Evolutionary conservation across 2,113 vertebrate genomes (phyloP), one percentile per base, ranked within the genome.

Genomic region (Madoqua kirkii): DNA sequence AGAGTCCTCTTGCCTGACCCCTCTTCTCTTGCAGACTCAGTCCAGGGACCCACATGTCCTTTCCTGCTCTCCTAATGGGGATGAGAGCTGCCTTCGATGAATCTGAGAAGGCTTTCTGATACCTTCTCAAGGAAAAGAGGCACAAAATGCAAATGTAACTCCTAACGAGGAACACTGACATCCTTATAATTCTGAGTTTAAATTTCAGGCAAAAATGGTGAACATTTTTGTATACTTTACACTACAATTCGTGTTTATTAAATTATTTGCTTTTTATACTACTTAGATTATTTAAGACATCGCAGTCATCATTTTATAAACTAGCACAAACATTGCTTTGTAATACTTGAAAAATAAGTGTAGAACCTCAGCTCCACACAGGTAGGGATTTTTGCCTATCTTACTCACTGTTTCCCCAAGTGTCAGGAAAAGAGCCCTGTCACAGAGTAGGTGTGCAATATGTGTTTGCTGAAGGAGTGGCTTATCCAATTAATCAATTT

Each of bases 191-290:
- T 83, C 45, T 86, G 79, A n/a, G 59, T 87, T 92, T 54, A 59
- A 81, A 89, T 93, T 96, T 82, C 48, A 60, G 89, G 60, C 43
- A 54, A 89, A 89, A 74, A 43, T n/a, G 85, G 55, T 59, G 48
- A 91, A 27, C 54, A 91, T 85, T n/a, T 60, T 36, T 57, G 25
- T 76, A n/a, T 50, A 59, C 55, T 92, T 93, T 59, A 83, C 76
- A 50, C 76, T 62, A 17, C 48, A 64, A 23, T 74, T 9, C 13
- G 6, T 59, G 43, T 31, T 93, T 82, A 83, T 83, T 97, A 78
- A 91, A 71, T 84, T 50, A 92, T 43, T 54, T n/a, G 40, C 48
- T 64, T 85, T 21, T 15, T 78, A 62, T 31, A n/a, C 9, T 59
- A 27, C 57, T 40, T 40, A 78, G 57, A 13, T 83, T 59, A 83